phyloP scores from a whole-genome alignment of 2,888 invertebrate genomes.

The Polyommatus icarus region DNA sequence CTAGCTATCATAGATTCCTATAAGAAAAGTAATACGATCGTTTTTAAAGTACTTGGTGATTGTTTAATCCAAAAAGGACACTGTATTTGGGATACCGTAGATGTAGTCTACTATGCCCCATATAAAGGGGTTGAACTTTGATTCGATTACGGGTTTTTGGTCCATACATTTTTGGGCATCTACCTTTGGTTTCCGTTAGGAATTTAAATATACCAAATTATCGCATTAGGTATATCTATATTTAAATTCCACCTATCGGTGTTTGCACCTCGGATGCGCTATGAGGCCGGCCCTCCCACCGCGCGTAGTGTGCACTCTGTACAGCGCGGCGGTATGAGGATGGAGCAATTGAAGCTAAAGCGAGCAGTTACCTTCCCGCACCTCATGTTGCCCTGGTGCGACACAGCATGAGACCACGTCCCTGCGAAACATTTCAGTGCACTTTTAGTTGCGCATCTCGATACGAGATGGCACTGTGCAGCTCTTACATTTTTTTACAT shows the following conservation, averaged over 20 bases:
- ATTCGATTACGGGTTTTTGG: too few relatives aligned
- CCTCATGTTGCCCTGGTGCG: not conserved
- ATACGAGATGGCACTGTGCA: not conserved
- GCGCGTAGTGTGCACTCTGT: not conserved
- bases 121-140: too few relatives aligned
- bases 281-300: not conserved
- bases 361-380: not conserved
- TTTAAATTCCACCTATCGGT: not conserved
- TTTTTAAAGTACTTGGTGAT: too few relatives aligned
- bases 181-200: too few relatives aligned
- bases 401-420: constrained; percentile 1
- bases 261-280: not conserved
- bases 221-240: too few relatives aligned
- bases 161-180: too few relatives aligned
- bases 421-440: not conserved
- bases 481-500: not conserved
- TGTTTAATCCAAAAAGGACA: too few relatives aligned
- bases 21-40: too few relatives aligned
- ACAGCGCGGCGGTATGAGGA: not conserved
- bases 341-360: not conserved
- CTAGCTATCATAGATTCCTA: too few relatives aligned
- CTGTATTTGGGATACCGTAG: too few relatives aligned
- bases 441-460: not conserved
- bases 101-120: too few relatives aligned
- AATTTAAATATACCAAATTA: not conserved